Percentiles rank a stretch among this genome's conserved stretches.
phyloP scores from a whole-genome alignment of 2,113 vertebrate genomes.

The Nestor notabilis region DNA sequence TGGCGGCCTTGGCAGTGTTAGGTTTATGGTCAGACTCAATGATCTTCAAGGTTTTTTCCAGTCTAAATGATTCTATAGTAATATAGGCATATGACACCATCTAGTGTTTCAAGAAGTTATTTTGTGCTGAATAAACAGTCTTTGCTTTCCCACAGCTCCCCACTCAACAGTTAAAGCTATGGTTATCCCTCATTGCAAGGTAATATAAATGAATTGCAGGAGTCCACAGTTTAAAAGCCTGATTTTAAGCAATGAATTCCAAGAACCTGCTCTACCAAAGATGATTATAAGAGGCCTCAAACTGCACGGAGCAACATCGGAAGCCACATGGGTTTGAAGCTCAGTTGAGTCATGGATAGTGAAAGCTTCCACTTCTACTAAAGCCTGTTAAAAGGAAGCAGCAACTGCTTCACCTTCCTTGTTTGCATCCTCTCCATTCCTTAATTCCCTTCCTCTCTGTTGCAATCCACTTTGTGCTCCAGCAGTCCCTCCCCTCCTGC shows the following conservation, averaged over 20 bases:
- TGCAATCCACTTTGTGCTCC: neutral
- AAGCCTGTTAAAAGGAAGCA: neutral
- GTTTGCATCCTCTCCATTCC: neutral
- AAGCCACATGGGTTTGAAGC: neutral
- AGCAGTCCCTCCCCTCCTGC: neutral
- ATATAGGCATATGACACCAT: neutral
- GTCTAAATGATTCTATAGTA: neutral
- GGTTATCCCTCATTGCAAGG: neutral
- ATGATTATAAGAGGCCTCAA: neutral
- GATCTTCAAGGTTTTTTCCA: neutral
- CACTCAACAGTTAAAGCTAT: neutral
- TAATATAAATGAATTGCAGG: neutral
- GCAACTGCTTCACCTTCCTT: neutral
- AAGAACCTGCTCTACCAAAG: neutral
- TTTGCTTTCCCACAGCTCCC: neutral
- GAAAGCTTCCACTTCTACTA: neutral
- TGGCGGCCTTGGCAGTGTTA: neutral
- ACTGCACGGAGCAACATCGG: neutral
- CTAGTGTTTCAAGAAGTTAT: neutral
- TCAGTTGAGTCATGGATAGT: neutral
- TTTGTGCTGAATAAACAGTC: neutral
- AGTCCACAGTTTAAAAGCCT: neutral
- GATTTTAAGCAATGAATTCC: neutral
- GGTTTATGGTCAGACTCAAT: rapidly evolving
- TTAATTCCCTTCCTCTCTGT: neutral